Conservation (phyloP, 2,797 vertebrate genomes). For the Saxicola maurus region DNA sequence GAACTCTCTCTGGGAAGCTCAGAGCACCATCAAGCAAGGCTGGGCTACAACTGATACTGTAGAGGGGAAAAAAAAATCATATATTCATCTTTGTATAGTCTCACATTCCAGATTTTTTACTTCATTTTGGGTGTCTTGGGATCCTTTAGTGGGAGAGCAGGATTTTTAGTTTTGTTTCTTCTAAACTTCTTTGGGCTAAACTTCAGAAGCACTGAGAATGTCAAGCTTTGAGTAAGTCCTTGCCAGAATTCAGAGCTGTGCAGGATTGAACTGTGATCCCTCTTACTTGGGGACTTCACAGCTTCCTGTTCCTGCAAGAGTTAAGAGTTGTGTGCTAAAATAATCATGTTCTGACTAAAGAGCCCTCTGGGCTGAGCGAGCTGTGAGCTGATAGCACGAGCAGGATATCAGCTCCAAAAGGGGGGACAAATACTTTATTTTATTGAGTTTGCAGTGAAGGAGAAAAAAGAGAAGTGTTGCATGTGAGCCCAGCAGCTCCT, state of each 20-base stretch:
- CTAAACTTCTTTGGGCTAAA: background rate
- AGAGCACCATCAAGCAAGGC: background rate
- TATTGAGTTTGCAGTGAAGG: background rate
- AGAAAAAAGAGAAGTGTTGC: background rate
- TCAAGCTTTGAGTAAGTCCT: background rate
- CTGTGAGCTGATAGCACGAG: background rate
- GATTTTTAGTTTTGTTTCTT: background rate
- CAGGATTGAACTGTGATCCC: background rate
- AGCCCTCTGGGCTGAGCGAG: background rate
- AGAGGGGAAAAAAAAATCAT: background rate
- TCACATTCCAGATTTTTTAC: background rate
- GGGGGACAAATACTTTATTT: background rate
- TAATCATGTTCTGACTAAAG: background rate
- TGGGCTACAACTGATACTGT: background rate
- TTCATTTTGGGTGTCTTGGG: background rate
- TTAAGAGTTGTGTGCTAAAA: background rate
- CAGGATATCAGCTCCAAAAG: background rate
- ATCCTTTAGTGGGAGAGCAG: background rate
- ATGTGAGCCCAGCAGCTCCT: background rate
- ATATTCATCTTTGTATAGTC: background rate
- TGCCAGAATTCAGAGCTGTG: background rate
- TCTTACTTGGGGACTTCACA: background rate
- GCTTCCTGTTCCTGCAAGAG: background rate
- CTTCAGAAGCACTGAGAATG: background rate
- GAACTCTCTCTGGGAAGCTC: background rate